phyloP scores from a whole-genome alignment of 2,113 vertebrate genomes.

The Zosterops hypoxanthus region DNA sequence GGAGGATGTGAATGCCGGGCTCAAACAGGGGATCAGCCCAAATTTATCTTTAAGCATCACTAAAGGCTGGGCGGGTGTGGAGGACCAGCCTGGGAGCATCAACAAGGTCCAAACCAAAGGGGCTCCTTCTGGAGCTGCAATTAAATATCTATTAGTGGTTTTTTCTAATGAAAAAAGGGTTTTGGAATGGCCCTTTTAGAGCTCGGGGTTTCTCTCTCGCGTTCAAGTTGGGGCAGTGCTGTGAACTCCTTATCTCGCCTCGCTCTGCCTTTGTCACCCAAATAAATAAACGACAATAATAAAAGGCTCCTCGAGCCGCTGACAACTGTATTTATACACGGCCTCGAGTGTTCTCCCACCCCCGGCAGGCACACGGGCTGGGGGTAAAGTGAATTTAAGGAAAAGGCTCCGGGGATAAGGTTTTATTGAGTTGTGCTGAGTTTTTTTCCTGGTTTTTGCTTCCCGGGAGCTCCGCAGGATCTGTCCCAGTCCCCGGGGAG shows the following conservation, averaged over 20 bases:
- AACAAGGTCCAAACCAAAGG: background rate
- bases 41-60: background rate
- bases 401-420: background rate
- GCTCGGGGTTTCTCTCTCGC: background rate
- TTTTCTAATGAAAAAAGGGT: background rate
- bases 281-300: background rate
- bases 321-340: slow-evolving; percentile 3
- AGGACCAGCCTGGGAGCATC: background rate
- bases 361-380: background rate
- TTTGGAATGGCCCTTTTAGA: background rate
- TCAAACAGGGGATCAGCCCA: background rate
- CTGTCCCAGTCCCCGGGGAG: background rate
- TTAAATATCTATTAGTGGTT: slow-evolving; percentile 17
- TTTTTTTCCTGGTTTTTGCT: background rate
- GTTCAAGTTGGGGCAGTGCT: background rate
- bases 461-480: background rate
- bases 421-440: background rate
- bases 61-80: background rate
- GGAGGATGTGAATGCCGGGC: background rate
- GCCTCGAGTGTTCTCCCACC: background rate
- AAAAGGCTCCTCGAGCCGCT: background rate
- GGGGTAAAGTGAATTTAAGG: background rate
- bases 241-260: background rate
- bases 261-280: background rate
- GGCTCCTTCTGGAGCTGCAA: background rate